Percentiles rank a stretch among this genome's conserved stretches.
Conservation (phyloP, 2,797 vertebrate species). For the Eospalax fontanierii region DNA sequence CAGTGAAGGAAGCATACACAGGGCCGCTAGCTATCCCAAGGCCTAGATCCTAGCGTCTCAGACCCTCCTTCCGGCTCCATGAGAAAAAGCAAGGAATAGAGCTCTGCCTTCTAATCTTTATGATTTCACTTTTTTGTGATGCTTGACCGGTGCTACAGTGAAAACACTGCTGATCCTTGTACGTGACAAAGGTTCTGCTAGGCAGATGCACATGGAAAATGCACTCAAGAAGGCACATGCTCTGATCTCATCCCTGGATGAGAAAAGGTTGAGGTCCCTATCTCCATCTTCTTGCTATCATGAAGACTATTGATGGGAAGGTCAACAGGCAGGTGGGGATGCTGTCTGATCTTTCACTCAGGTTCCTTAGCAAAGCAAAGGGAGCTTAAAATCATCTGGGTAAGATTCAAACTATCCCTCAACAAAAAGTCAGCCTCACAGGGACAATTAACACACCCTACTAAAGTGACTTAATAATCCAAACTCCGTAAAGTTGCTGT, state of each 20-base stretch:
- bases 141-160: background rate
- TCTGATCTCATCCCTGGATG: background rate
- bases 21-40: background rate
- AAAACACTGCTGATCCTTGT: background rate
- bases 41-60: background rate
- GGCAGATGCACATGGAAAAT: background rate
- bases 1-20: background rate
- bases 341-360: background rate
- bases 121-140: background rate
- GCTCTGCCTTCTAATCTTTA: background rate
- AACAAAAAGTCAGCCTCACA: background rate
- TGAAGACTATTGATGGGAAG: background rate
- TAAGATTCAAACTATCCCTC: background rate
- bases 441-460: background rate
- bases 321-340: background rate
- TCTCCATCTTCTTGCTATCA: background rate
- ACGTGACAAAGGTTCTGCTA: background rate
- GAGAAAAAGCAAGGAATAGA: background rate
- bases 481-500: background rate
- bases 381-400: background rate
- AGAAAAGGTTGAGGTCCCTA: background rate
- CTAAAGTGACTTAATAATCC: background rate
- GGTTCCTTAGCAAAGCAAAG: background rate
- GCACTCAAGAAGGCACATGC: background rate
- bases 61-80: background rate